Percentiles rank a stretch among this genome's conserved stretches.
Evolutionary conservation across 2,888 invertebrate species (phyloP).

Genomic region (Drosophila tripunctata): DNA sequence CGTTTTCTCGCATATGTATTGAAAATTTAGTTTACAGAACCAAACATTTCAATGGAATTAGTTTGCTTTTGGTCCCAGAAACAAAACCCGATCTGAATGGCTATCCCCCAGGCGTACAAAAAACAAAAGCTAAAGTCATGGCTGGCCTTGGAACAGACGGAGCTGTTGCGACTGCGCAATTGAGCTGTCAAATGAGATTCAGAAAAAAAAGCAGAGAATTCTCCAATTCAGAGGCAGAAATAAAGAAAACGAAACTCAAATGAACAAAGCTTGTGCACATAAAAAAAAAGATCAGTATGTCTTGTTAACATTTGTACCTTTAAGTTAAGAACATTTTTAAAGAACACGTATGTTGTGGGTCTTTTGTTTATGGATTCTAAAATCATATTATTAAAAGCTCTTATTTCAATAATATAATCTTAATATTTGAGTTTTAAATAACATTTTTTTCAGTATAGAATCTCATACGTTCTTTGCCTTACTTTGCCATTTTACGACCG

Average conservation of each 20-base stretch:
- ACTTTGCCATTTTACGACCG: conserved; percentile 13
- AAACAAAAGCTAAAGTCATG: conserved; percentile 27
- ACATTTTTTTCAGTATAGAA: not conserved
- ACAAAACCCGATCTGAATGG: conserved; percentile 2
- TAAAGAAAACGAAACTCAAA: conserved; percentile 15
- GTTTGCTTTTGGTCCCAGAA: conserved; percentile 43
- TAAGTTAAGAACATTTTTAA: no score
- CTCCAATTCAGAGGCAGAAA: conserved; percentile 13
- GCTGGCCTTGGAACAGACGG: conserved; percentile 54
- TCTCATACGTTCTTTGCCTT: not conserved
- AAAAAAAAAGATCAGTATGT: not conserved
- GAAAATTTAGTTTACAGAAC: conserved; percentile 56
- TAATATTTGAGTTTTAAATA: not conserved
- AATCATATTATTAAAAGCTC: no score
- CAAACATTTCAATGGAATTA: conserved; percentile 69
- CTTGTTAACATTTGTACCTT: no score
- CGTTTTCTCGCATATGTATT: conserved; percentile 35
- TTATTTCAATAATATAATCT: not conserved
- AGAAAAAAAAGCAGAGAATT: conserved; percentile 5
- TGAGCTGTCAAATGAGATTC: conserved; percentile 54
- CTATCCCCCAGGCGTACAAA: not conserved
- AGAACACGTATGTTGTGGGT: no score
- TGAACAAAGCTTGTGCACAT: conserved; percentile 4
- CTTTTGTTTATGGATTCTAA: no score
- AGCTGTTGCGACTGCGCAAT: conserved; percentile 63